Percentiles rank a stretch among this genome's conserved stretches.
Evolutionary conservation across 1,140 invertebrate genomes (phyloP).

Genomic region (Pinna nobilis): DNA sequence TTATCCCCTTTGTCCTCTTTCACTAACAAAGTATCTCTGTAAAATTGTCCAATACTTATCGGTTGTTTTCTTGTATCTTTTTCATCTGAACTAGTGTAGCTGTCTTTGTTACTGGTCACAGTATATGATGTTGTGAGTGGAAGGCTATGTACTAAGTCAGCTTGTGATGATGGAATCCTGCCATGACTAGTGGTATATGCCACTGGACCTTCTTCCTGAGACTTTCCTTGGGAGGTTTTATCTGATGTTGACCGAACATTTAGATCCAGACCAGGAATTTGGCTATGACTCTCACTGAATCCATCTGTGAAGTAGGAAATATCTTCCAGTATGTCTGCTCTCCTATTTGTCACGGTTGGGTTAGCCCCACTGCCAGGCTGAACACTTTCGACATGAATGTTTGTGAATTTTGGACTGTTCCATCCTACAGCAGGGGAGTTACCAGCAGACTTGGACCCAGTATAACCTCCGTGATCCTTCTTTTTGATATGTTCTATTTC

Average conservation of each 20-base stretch:
- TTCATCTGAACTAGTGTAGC: no score
- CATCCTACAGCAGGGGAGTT: background rate
- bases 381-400: background rate
- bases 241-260: background rate
- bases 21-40: no score
- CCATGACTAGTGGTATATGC: no score
- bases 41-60: no score
- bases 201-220: no score
- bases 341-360: background rate
- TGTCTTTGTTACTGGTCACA: no score
- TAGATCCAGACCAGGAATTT: conserved; percentile 3
- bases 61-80: no score
- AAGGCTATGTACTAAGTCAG: no score
- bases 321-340: conserved; percentile 13
- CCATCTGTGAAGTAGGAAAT: conserved; percentile 5
- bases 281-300: background rate
- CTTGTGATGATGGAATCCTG: no score
- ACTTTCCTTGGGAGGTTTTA: background rate
- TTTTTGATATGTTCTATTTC: conserved; percentile 26
- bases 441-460: background rate
- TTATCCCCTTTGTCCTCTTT: no score
- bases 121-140: no score
- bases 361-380: background rate
- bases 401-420: conserved; percentile 9
- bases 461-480: background rate